Evolutionary conservation across 2,888 invertebrate genomes (phyloP).

Genomic region (Fragum whitleyi): DNA sequence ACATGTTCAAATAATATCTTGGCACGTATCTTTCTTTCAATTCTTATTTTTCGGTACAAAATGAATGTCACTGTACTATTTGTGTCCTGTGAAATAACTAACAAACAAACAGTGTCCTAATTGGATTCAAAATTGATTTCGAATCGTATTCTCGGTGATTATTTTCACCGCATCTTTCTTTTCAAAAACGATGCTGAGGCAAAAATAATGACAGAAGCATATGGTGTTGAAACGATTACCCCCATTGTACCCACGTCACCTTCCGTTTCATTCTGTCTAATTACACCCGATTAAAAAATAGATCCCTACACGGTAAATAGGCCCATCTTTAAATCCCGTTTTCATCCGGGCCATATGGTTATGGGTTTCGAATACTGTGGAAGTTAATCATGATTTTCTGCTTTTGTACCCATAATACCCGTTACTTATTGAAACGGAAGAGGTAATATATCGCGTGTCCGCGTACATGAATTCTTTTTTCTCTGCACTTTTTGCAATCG

Average conservation of each 20-base stretch:
- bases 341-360: slow-evolving; percentile 44
- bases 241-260: slow-evolving; percentile 30
- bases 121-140: no score
- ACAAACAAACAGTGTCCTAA: no score
- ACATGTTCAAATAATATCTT: no score
- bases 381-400: slow-evolving; percentile 40
- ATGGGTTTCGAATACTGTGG: slow-evolving; percentile 29
- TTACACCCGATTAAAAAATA: slow-evolving; percentile 3
- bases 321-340: slow-evolving; percentile 1
- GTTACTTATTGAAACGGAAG: slow-evolving; percentile 20
- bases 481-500: no score
- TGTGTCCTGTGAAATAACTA: no score
- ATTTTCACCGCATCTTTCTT: neutral
- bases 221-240: slow-evolving; percentile 15
- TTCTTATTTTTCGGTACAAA: no score
- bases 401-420: slow-evolving; percentile 26
- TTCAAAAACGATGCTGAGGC: neutral
- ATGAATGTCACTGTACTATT: no score
- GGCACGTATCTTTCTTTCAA: no score
- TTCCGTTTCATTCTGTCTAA: slow-evolving; percentile 21
- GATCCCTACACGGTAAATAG: slow-evolving; percentile 6
- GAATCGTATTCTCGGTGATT: no score
- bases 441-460: neutral
- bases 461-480: no score
- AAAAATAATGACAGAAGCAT: slow-evolving; percentile 9